These are phyloP conservation scores for Tridacna gigas DNA, from an alignment of 2,888 invertebrate species.

Conservation along the genomic window DNA sequence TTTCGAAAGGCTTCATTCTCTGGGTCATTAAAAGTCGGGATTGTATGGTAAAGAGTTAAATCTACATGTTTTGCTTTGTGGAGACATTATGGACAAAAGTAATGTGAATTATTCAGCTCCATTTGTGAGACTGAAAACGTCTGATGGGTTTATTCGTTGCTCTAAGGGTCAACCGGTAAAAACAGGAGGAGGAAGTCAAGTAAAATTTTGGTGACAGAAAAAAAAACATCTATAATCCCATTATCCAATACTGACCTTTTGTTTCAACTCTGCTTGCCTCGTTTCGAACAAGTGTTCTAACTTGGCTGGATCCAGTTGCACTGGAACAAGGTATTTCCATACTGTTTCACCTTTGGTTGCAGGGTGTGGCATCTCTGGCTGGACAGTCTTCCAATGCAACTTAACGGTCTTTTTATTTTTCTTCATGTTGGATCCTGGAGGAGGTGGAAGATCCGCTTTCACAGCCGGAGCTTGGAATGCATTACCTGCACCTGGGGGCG, in stretches of 20 bases:
- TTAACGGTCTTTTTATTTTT: constrained; percentile 96
- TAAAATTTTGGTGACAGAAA: too few species aligned
- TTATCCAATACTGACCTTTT: constrained; percentile 90
- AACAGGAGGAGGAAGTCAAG: too few species aligned
- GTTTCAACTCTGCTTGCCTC: constrained; percentile 96
- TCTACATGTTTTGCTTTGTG: too few species aligned
- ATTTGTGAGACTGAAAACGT: too few species aligned
- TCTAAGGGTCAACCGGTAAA: too few species aligned
- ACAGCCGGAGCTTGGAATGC: constrained; percentile 52
- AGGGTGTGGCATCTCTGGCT: constrained; percentile 82
- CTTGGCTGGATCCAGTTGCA: constrained; percentile 95
- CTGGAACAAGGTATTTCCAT: constrained; percentile 86
- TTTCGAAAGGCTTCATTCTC: too few species aligned
- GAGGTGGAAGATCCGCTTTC: constrained; percentile 76
- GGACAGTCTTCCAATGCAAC: constrained; percentile 97
- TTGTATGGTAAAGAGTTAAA: too few species aligned
- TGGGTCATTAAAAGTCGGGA: too few species aligned
- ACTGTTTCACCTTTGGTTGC: constrained; percentile 79
- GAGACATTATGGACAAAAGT: too few species aligned
- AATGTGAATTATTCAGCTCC: too few species aligned
- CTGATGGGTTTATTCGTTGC: too few species aligned
- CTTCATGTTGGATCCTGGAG: constrained; percentile 78
- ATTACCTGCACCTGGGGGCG: constrained; percentile 68
- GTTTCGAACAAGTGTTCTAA: constrained; percentile 98
- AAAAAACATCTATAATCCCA: too few species aligned